phyloP scores from a whole-genome alignment of 2,888 invertebrate genomes.

The Chironomus tentans region DNA sequence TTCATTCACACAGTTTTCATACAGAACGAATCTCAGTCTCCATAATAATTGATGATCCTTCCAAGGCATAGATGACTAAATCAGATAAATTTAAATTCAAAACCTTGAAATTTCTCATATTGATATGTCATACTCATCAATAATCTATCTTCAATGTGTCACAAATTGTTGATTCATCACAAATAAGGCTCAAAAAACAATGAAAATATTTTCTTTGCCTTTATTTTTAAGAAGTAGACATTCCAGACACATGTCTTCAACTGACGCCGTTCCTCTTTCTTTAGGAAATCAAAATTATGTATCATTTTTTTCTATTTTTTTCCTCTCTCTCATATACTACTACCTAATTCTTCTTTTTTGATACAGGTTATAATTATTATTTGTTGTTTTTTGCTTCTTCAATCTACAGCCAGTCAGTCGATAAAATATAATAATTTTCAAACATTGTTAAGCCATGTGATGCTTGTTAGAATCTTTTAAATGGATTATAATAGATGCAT shows the following conservation, averaged over 20 bases:
- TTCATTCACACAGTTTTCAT: constrained; percentile 7
- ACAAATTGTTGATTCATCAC: constrained; percentile 22
- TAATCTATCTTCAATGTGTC: constrained; percentile 23
- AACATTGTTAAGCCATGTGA: background rate
- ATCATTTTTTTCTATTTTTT: constrained; percentile 16
- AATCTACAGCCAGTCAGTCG: background rate
- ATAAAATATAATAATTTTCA: background rate
- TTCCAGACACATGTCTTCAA: constrained; percentile 16
- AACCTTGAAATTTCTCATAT: background rate
- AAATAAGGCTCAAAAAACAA: background rate
- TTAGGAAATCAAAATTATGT: constrained; percentile 15
- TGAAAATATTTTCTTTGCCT: background rate
- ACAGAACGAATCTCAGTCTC: background rate
- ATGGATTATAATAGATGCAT: constrained; percentile 2
- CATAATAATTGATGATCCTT: background rate
- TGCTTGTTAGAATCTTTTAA: background rate
- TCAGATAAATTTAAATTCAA: background rate
- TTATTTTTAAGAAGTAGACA: background rate
- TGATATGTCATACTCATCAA: constrained; percentile 6
- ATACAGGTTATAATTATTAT: constrained; percentile 23
- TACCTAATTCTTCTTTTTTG: background rate
- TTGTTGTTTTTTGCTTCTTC: constrained; percentile 5
- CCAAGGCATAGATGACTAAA: background rate
- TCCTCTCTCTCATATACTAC: background rate
- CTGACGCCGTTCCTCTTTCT: constrained; percentile 19